Percentiles rank a stretch among this genome's conserved stretches.
Conservation (phyloP, 35 echinoderm and acorn worm genomes). For the Lytechinus pictus region DNA sequence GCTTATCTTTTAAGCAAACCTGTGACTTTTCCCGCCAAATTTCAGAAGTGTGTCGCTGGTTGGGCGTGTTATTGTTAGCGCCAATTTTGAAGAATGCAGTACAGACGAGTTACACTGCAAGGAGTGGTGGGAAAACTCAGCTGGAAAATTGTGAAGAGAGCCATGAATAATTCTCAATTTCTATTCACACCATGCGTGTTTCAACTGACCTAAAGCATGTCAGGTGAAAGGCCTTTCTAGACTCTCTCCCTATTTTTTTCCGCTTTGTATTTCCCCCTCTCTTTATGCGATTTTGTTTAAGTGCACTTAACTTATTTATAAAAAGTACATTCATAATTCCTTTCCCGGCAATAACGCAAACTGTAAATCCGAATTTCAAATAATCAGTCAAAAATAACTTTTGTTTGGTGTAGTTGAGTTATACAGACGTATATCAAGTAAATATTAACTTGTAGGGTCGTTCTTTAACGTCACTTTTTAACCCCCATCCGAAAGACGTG, state of each 20-base stretch:
- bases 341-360: too few relatives aligned
- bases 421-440: too few relatives aligned
- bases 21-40: constrained; percentile 1
- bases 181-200: background rate
- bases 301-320: too few relatives aligned
- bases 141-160: background rate
- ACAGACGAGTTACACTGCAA: background rate
- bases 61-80: background rate
- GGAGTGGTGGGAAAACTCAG: background rate
- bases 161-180: background rate
- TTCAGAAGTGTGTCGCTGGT: background rate
- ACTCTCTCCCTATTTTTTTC: background rate
- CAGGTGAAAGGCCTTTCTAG: background rate
- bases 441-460: too few relatives aligned
- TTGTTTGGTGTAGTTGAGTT: too few relatives aligned
- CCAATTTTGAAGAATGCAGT: background rate
- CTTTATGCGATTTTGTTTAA: too few relatives aligned
- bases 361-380: too few relatives aligned
- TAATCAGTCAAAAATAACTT: too few relatives aligned
- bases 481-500: too few relatives aligned
- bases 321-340: too few relatives aligned
- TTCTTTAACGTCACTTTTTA: too few relatives aligned
- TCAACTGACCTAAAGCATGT: background rate
- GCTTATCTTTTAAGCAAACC: background rate
- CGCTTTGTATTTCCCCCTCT: too few relatives aligned